A percentile compares a stretch with the other conserved stretches of the same genome.
These are phyloP conservation scores for Mesocricetus auratus DNA, from an alignment of 2,113 vertebrate genomes.

Conservation along the genomic window DNA sequence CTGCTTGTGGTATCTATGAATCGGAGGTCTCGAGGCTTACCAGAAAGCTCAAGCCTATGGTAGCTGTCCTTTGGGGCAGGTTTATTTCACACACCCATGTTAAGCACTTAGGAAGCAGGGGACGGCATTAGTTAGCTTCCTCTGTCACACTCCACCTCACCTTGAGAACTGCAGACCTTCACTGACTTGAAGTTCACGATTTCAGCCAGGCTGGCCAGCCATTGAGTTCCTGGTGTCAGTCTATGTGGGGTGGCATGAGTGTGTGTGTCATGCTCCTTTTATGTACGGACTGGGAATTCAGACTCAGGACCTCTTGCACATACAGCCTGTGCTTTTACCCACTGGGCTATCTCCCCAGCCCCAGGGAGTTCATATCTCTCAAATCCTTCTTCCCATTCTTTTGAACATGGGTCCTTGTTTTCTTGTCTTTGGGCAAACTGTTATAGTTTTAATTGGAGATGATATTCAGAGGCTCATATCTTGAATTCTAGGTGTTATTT, in stretches of 20 bases:
- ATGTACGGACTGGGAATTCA: background rate
- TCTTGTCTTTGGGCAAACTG: background rate
- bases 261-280: background rate
- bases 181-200: background rate
- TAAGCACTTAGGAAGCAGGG: background rate
- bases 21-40: too few species aligned
- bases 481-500: background rate
- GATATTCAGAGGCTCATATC: background rate
- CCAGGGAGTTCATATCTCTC: background rate
- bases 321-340: background rate
- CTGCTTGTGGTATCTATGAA: background rate
- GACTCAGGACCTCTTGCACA: background rate
- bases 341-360: background rate
- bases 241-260: background rate
- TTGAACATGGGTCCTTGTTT: background rate
- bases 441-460: background rate
- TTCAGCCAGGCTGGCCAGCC: background rate
- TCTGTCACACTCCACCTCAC: background rate
- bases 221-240: background rate
- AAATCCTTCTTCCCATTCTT: background rate
- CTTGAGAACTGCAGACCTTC: too few species aligned
- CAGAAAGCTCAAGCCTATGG: background rate
- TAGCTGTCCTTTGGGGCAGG: background rate
- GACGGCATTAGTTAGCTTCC: background rate
- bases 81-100: background rate